Base-by-base conservation (phyloP, 2,888 invertebrate genomes). In the Plemyria rubiginata region DNA sequence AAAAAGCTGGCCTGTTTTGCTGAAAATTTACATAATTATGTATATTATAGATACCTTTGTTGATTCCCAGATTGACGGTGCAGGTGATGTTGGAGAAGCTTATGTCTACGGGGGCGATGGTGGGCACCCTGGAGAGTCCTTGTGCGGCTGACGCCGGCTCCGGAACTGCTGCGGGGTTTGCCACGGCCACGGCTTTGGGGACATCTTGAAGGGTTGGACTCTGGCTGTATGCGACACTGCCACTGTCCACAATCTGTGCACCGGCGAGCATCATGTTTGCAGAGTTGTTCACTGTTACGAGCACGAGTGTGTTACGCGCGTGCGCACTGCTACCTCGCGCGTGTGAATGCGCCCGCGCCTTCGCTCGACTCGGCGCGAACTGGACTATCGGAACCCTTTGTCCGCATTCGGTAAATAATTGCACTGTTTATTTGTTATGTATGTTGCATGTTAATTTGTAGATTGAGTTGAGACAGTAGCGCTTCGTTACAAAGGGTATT, bases 41-140 rank as follows among this genome's bases (percentile, higher is more conserved):
- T n/a, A n/a, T n/a, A n/a, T n/a, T n/a, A n/a, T n/a, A n/a, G n/a
- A n/a, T 51, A 96, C 96, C 96, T 94, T 95, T 96, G 77, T 94
- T 94, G 72, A 95, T 94, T 70, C 96, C 97, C 62, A 96, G 88
- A 41, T 94, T 94, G 15, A 96, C 97, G 0, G 94, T 95, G 77
- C 95, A 96, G 0, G 94, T 94, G 67, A 97, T 93, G 77, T 96
- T 94, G 63, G 95, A 95, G 83, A 97, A 97, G 70, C 94, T 93
- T 67, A 97, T 94, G 78, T 97, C 96, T 40, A 96, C 93, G 1
- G 94, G 93, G 12, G 94, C 93, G 54, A 77, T 73, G 6, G 73
- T 80, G 1, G 90, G 88, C 4, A 79, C 68, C 70, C 84, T 81
- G 40, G 82, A 70, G 1, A 87, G 70, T 0, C 82, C 83, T 62